Percentiles rank a stretch among this genome's conserved stretches.
Conservation (phyloP, 2,113 vertebrate genomes). For the Rousettus leschenaultii region DNA sequence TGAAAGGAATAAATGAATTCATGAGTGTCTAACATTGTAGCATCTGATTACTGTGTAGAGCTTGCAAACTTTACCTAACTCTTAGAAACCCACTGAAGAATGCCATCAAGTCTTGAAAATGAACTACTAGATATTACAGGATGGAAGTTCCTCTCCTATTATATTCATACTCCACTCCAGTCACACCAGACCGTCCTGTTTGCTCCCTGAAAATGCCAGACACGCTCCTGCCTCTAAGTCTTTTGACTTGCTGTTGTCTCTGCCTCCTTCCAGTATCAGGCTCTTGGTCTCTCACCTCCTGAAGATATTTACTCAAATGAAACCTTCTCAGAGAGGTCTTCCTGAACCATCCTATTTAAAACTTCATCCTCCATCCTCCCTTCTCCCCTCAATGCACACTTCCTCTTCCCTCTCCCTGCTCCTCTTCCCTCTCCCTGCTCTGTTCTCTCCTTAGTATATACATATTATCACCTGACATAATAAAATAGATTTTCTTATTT, state of each 20-base stretch:
- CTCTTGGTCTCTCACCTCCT: neutral
- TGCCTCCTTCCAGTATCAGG: neutral
- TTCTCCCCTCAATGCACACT: rapidly evolving
- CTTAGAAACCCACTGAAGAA: neutral
- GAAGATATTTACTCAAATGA: neutral
- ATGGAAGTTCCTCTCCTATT: neutral
- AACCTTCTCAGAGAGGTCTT: neutral
- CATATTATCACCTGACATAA: neutral
- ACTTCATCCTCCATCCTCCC: too few relatives aligned
- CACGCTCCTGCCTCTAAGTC: neutral
- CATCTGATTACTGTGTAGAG: neutral
- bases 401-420: neutral
- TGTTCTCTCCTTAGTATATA: neutral
- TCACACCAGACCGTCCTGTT: neutral
- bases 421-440: neutral
- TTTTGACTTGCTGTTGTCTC: neutral
- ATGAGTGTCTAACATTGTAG: neutral
- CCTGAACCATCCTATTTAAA: neutral
- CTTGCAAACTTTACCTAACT: neutral
- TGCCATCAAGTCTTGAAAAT: neutral
- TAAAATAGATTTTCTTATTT: neutral
- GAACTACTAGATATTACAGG: neutral
- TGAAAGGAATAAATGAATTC: neutral
- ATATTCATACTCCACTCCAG: neutral
- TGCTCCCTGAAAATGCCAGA: neutral